Evolutionary conservation across 2,888 invertebrate species (phyloP), one percentile per base, ranked within the genome.

Genomic region (Macropis europaea): DNA sequence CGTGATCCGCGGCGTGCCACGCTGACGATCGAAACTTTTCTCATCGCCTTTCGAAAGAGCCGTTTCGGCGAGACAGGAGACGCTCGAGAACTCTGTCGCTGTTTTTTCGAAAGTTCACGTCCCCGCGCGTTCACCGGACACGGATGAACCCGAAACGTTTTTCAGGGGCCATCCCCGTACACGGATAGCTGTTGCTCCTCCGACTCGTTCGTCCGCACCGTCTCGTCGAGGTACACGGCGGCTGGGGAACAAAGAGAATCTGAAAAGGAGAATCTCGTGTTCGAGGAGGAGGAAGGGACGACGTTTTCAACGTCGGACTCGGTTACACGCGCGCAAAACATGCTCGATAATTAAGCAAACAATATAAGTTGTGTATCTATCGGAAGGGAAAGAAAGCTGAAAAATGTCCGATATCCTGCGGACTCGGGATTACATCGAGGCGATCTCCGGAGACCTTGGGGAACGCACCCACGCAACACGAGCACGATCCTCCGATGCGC

Each of bases 391-490:
- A n/a, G n/a, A n/a, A n/a, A n/a, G n/a, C n/a, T n/a, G n/a, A n/a
- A n/a, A n/a, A n/a, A n/a, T n/a, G n/a, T n/a, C n/a, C n/a, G n/a
- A n/a, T n/a, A n/a, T n/a, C n/a, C n/a, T n/a, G n/a, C n/a, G n/a
- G n/a, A n/a, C n/a, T n/a, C n/a, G n/a, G n/a, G n/a, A n/a, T n/a
- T n/a, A n/a, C n/a, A n/a, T n/a, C n/a, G n/a, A n/a, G 15, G n/a
- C 45, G 53, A 56, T 32, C 22, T 47, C 38, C 26, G 17, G 26
- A 54, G 63, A 56, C 74, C 74, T 71, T 68, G 74, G 70, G 67
- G 50, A 56, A 61, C 36, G 63, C 74, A 78, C 80, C 80, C 78
- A 80, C 80, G 76, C 80, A 76, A 71, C 70, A 71, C 67, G 67
- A 61, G 57, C 36, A 15, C 13, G 36, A 36, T 36, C 7, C n/a